Base-by-base conservation (phyloP, 2,888 invertebrate genomes). In the Eupithecia inturbata region DNA sequence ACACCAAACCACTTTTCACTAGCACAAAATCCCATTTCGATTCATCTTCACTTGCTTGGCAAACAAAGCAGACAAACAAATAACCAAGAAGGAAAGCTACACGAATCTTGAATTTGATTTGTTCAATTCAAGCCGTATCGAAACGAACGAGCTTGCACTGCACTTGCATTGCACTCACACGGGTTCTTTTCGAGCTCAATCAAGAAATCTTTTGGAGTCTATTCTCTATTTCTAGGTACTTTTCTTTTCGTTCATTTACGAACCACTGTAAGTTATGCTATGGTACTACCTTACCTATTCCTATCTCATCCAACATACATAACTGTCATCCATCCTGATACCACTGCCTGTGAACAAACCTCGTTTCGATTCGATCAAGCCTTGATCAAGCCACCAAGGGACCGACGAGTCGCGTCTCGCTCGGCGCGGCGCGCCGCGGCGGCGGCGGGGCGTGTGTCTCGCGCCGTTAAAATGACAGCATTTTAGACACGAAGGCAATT, bases 11-110 rank as follows among this genome's bases (percentile, higher is more conserved):
- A 68, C 70, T 73, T 71, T 73, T 76, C 73, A 68, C 64, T 64
- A 72, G 31, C 71, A 71, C 41, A 71, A 75, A 75, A 75, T 63
- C 67, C 70, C 41, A 72, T 71, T 77, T 71, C 73, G 70, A 67
- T 74, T 74, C 77, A 73, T 77, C 64, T 74, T 70, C 53, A 67
- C 70, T 75, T 75, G 72, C 70, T 75, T 75, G 72, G 73, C 75
- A 77, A 73, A 63, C 68, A 67, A 64, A 70, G 63, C 70, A 70
- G 45, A 45, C 26, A 39, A 36, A 36, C 39, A 68, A n/a, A 64
- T 63, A 39, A 22, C 22, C 63, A 64, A 49, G 49, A 49, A 49
- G 49, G 41, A 41, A 33, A 68, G 63, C 12, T 70, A 66, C 36
- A 22, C 66, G 22, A 66, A 66, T 36, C 36, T 36, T 41, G 57